These are phyloP conservation scores for Helicoverpa zea DNA, from an alignment of 1,140 invertebrate species.

Conservation along the genomic window DNA sequence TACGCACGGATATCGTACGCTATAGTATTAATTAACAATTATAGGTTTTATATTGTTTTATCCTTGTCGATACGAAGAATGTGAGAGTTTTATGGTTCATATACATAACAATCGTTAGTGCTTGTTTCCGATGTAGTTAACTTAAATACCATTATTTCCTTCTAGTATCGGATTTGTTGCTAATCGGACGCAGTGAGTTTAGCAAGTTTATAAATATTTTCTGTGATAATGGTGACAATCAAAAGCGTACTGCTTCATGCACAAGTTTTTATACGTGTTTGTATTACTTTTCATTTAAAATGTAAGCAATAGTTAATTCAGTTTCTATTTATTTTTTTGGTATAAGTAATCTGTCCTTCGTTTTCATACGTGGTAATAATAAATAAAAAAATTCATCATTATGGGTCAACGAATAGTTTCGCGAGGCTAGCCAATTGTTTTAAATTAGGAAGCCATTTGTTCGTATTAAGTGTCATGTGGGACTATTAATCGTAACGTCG, in stretches of 20 bases:
- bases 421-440: constrained; percentile 65
- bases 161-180: background rate
- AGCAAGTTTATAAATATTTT: background rate
- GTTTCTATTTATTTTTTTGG: background rate
- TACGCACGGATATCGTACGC: background rate
- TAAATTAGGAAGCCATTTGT: constrained; percentile 78
- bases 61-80: background rate
- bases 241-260: background rate
- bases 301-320: constrained; percentile 8
- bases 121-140: background rate
- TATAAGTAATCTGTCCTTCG: constrained; percentile 15
- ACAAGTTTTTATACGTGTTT: background rate
- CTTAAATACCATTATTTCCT: background rate
- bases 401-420: constrained; percentile 57
- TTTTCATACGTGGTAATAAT: constrained; percentile 24
- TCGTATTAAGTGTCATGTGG: constrained; percentile 65
- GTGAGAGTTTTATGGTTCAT: background rate
- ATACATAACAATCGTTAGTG: background rate
- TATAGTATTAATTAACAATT: background rate
- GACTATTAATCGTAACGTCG: constrained; percentile 60
- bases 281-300: background rate
- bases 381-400: constrained; percentile 50
- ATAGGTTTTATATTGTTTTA: background rate
- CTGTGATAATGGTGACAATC: background rate
- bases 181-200: background rate